Evolutionary conservation across 2,113 vertebrate species (phyloP).

Genomic region (Theropithecus gelada): DNA sequence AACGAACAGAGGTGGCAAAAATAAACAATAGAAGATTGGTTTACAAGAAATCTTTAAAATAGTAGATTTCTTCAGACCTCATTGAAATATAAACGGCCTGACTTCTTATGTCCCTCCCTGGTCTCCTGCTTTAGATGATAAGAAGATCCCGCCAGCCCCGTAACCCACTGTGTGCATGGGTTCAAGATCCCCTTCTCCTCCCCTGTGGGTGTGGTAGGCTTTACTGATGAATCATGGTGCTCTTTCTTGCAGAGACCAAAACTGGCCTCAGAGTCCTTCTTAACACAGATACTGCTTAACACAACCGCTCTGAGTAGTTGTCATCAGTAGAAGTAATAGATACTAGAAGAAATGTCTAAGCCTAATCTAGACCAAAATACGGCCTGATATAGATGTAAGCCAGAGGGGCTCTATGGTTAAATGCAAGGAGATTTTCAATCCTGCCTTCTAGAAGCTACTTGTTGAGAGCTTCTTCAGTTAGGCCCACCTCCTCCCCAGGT

Average conservation of each 20-base stretch:
- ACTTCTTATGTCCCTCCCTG: background rate
- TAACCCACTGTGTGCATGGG: no score
- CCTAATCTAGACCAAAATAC: background rate
- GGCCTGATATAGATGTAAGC: background rate
- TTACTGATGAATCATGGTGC: background rate
- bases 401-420: background rate
- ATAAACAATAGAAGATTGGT: background rate
- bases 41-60: background rate
- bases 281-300: background rate
- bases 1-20: background rate
- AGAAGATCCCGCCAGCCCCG: background rate
- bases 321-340: background rate
- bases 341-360: background rate
- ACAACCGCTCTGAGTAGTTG: background rate
- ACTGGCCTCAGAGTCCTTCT: background rate
- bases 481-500: background rate
- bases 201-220: fast-evolving
- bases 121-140: no score
- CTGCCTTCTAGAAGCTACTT: background rate
- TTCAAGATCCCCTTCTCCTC: background rate
- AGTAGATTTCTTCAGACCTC: background rate
- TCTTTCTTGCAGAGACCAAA: background rate
- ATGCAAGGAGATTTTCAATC: background rate
- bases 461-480: no score
- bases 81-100: background rate